Percentiles rank a stretch among this genome's conserved stretches.
Evolutionary conservation across 2,113 vertebrate genomes (phyloP).

Genomic region (Chauna torquata): DNA sequence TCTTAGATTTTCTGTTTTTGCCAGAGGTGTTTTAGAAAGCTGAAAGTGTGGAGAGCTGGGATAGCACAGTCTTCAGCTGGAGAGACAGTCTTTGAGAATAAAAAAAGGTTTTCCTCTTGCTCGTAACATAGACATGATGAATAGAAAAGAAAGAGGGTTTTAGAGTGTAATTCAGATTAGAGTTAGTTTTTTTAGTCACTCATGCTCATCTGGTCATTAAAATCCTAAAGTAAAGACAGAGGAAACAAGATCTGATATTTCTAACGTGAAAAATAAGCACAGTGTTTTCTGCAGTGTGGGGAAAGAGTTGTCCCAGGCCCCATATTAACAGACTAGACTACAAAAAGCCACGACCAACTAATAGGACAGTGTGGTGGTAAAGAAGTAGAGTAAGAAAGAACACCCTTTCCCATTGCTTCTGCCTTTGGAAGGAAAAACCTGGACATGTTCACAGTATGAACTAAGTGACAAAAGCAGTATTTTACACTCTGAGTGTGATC

Average conservation of each 20-base stretch:
- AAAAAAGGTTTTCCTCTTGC: neutral
- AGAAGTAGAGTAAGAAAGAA: neutral
- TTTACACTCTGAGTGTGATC: neutral
- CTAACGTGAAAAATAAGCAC: neutral
- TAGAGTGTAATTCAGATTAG: neutral
- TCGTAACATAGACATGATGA: neutral
- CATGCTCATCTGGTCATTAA: neutral
- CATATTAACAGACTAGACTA: neutral
- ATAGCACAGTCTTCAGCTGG: neutral
- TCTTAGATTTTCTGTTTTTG: neutral
- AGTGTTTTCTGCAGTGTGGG: neutral
- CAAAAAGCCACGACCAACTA: neutral
- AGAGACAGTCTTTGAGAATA: neutral
- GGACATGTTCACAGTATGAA: neutral
- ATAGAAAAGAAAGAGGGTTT: neutral
- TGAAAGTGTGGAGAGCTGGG: neutral
- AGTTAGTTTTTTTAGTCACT: neutral
- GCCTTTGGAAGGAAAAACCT: constrained; percentile 13
- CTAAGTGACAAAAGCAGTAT: neutral
- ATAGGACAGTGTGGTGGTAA: neutral
- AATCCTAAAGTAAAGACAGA: neutral
- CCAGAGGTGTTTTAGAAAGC: neutral
- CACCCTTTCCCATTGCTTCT: constrained; percentile 4
- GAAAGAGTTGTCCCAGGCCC: neutral
- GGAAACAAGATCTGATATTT: neutral